Evolutionary conservation across 2,113 vertebrate genomes (phyloP), one percentile per base, ranked within the genome.

Genomic region (Tapirus terrestris): DNA sequence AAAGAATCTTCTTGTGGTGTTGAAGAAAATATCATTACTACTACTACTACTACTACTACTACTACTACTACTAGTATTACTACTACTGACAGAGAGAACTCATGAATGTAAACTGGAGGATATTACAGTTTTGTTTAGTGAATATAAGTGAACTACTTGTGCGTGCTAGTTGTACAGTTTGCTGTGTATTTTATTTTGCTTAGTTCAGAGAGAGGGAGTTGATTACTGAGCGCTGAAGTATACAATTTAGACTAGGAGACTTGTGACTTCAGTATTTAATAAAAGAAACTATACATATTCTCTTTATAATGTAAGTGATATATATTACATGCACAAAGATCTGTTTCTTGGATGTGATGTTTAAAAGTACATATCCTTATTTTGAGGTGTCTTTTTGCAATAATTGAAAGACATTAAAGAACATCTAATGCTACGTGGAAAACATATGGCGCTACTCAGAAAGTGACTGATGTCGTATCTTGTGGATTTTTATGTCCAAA

Each of bases 331-430:
- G 33, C 96, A 95, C 82, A 96, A 97, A 97, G n/a, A 82, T 91
- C 92, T 98, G 96, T 97, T 97, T 97, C 85, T 95, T 72, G 76
- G 87, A 73, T 96, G 51, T 97, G 85, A 45, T 97, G 73, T 97
- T 29, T 97, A 95, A 97, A 98, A 95, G 72, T 98, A 97, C 94
- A 92, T 97, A 96, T 98, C 97, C 97, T 96, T 96, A 72, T 93
- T 98, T 98, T 98, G 95, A 98, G 96, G 70, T 98, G 77, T 98
- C 98, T 98, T 97, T 98, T 98, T 96, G 89, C 98, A 98, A 97
- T 97, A 97, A 97, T 98, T 98, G 90, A 98, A 98, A 97, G 91
- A 91, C 92, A 96, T 96, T 91, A 97, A 96, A 97, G 85, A 98
- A 96, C 5, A 75, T 43, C 61, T 94, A 77, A 96, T 98, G 73